phyloP scores from a whole-genome alignment of 1,140 invertebrate genomes.

The Drosophila gunungcola region DNA sequence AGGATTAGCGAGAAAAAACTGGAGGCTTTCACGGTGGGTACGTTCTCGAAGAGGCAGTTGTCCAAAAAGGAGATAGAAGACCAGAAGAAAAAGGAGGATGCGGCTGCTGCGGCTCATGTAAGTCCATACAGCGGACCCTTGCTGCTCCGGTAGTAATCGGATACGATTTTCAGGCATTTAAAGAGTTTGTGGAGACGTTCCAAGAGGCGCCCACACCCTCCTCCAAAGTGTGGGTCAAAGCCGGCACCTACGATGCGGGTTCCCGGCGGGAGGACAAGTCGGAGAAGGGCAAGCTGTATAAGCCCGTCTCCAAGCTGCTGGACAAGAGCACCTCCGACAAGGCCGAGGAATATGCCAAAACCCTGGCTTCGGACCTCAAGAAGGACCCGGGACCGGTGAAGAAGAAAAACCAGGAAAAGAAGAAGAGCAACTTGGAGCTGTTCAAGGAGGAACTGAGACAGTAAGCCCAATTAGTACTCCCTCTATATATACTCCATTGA shows the following conservation, averaged over 20 bases:
- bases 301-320: slow-evolving; percentile 93
- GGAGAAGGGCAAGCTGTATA: slow-evolving; percentile 96
- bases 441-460: slow-evolving; percentile 98
- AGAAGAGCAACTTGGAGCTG: slow-evolving; percentile 98
- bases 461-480: slow-evolving; percentile 85
- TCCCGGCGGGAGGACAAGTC: slow-evolving; percentile 95
- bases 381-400: slow-evolving; percentile 86
- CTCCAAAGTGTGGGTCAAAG: slow-evolving; percentile 98
- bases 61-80: slow-evolving; percentile 96
- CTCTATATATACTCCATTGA: background rate
- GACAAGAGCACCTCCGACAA: slow-evolving; percentile 85
- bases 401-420: slow-evolving; percentile 93
- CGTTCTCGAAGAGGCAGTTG: slow-evolving; percentile 89
- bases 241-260: slow-evolving; percentile 97
- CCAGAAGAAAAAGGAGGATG: slow-evolving; percentile 94
- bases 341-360: slow-evolving; percentile 90
- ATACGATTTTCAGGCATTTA: slow-evolving; percentile 89
- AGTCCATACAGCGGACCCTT: background rate
- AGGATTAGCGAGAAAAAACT: slow-evolving; percentile 91
- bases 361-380: slow-evolving; percentile 88
- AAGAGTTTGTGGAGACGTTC: slow-evolving; percentile 99
- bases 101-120: slow-evolving; percentile 91
- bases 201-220: slow-evolving; percentile 91
- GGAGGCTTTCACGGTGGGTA: slow-evolving; percentile 92
- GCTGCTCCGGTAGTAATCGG: background rate